phyloP scores from a whole-genome alignment of 1,140 invertebrate genomes.

The Catajapyx aquilonaris region DNA sequence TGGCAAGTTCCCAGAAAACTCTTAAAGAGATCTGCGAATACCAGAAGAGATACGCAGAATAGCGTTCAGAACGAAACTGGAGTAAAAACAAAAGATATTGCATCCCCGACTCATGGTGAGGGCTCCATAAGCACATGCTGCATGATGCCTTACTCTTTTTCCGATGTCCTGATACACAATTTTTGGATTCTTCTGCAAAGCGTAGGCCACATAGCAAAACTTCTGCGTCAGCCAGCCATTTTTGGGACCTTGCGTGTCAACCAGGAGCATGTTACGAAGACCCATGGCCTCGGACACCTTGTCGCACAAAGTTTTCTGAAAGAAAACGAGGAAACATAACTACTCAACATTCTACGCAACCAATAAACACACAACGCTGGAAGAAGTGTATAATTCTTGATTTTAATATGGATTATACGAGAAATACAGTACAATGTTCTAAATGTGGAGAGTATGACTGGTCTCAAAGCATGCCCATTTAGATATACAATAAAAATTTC shows the following conservation, averaged over 20 bases:
- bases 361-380: conserved; percentile 3
- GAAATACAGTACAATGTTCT: conserved; percentile 1
- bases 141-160: too few relatives aligned
- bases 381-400: neutral
- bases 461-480: neutral
- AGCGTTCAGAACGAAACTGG: too few relatives aligned
- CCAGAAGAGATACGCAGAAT: too few relatives aligned
- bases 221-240: conserved; percentile 32
- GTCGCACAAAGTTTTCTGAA: conserved; percentile 35
- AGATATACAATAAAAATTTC: conserved; percentile 8
- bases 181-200: conserved; percentile 10
- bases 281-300: conserved; percentile 22
- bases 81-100: too few relatives aligned
- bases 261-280: conserved; percentile 31
- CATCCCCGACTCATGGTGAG: too few relatives aligned
- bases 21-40: too few relatives aligned
- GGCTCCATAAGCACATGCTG: too few relatives aligned
- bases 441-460: conserved; percentile 2
- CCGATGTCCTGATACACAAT: too few relatives aligned
- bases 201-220: conserved; percentile 35
- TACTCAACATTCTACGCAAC: neutral
- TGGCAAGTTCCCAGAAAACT: too few relatives aligned
- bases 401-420: conserved; percentile 5
- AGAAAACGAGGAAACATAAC: conserved; percentile 9
- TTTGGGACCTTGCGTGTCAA: conserved; percentile 23